A percentile compares a stretch with the other conserved stretches of the same genome.
These are phyloP conservation scores for Periparus ater DNA, from an alignment of 2,797 vertebrate genomes.

Conservation along the genomic window DNA sequence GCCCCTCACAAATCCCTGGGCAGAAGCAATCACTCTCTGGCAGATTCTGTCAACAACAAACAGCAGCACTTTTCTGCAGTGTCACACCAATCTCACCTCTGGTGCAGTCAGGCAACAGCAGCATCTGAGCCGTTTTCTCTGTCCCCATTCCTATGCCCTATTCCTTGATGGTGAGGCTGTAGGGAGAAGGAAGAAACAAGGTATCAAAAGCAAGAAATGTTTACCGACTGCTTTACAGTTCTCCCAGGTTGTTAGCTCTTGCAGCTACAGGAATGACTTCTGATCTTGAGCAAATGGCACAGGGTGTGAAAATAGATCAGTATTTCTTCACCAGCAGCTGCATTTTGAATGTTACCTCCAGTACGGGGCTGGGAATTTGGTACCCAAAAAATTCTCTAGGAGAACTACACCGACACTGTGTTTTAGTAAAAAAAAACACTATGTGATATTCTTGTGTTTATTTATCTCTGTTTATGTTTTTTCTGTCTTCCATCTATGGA, in stretches of 20 bases:
- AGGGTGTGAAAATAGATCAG: conserved; percentile 5
- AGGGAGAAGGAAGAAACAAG: conserved; percentile 11
- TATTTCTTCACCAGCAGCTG: conserved; percentile 28
- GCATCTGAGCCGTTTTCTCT: background rate
- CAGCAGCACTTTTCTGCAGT: background rate
- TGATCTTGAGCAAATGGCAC: conserved; percentile 59
- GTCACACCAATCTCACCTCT: conserved; percentile 28
- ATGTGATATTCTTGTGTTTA: background rate
- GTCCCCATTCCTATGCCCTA: background rate
- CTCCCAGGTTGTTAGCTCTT: background rate
- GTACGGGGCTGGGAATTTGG: background rate
- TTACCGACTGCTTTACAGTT: conserved; percentile 51
- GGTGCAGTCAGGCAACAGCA: background rate
- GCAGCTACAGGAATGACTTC: conserved; percentile 6
- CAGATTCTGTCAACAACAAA: conserved; percentile 40
- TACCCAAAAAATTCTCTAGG: background rate
- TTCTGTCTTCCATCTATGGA: background rate
- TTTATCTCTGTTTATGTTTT: background rate
- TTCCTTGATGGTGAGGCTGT: background rate
- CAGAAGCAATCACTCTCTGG: conserved; percentile 24
- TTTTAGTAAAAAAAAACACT: background rate
- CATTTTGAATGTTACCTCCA: background rate
- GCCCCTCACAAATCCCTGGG: background rate
- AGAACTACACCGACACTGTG: background rate
- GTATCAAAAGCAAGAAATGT: conserved; percentile 37